These are phyloP conservation scores for Acleris sparsana DNA, from an alignment of 2,888 invertebrate species.

Conservation along the genomic window DNA sequence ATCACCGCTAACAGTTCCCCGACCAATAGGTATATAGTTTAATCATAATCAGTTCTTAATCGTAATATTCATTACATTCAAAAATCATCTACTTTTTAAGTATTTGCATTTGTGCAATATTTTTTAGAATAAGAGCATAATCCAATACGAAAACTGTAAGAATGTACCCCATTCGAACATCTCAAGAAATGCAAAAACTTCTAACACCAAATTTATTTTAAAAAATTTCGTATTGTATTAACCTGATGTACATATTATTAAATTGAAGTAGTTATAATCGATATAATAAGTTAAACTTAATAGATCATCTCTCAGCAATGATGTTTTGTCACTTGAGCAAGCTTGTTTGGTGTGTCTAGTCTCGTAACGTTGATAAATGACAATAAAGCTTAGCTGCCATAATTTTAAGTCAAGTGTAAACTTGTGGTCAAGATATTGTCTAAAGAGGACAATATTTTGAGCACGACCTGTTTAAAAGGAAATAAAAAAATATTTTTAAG, in stretches of 20 bases:
- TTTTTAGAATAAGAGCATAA: conserved; percentile 7
- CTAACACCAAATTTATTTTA: too few species aligned
- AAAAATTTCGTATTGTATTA: neutral
- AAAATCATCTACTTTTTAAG: conserved; percentile 25
- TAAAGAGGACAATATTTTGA: conserved; percentile 64
- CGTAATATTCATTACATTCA: too few species aligned
- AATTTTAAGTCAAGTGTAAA: conserved; percentile 51
- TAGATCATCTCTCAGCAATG: neutral
- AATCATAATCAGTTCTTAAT: too few species aligned
- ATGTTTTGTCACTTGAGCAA: conserved; percentile 1
- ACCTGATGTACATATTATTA: conserved; percentile 1
- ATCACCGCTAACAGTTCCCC: too few species aligned
- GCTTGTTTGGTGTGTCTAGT: conserved; percentile 30
- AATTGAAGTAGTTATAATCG: neutral
- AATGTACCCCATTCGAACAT: too few species aligned
- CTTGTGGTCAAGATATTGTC: conserved; percentile 77
- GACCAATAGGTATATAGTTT: too few species aligned
- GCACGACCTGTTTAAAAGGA: conserved; percentile 61
- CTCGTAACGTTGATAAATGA: conserved; percentile 30
- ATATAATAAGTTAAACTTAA: neutral
- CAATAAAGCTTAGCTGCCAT: conserved; percentile 61
- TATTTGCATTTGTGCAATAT: conserved; percentile 36
- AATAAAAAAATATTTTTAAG: conserved; percentile 42
- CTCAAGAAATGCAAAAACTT: too few species aligned
- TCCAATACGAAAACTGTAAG: neutral